phyloP scores from a whole-genome alignment of 2,113 vertebrate species.

The Sitta europaea region DNA sequence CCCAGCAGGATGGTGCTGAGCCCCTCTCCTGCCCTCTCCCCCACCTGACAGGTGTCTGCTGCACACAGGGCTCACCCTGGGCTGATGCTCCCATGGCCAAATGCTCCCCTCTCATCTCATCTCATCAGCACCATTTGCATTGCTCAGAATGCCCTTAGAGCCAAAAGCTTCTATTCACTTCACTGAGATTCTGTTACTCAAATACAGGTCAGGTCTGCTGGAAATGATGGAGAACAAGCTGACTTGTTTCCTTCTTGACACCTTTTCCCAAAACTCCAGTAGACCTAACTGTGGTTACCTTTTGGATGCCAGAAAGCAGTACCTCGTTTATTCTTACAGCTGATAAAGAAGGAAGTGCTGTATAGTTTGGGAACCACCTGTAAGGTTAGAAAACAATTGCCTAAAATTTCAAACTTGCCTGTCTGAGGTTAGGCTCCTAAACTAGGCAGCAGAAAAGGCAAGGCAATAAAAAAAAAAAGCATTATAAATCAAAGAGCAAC shows the following conservation, averaged over 20 bases:
- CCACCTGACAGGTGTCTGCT: fast-evolving
- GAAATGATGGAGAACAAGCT: background rate
- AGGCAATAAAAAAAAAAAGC: background rate
- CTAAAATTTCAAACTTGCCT: background rate
- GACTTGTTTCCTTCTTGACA: background rate
- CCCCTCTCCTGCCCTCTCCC: background rate
- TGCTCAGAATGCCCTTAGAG: background rate
- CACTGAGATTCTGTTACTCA: background rate
- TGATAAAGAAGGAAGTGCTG: background rate
- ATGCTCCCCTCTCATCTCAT: fast-evolving
- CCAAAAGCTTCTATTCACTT: background rate
- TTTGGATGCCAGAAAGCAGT: background rate
- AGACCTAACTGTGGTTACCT: background rate
- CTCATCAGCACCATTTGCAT: background rate
- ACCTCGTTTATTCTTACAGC: background rate
- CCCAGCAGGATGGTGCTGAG: fast-evolving
- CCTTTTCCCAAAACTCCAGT: background rate
- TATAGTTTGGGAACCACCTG: background rate
- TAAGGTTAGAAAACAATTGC: background rate
- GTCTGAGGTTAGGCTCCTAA: background rate
- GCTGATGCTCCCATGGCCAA: background rate
- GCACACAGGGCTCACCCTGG: fast-evolving
- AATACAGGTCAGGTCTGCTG: background rate
- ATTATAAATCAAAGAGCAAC: background rate
- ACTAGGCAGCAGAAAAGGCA: background rate